Evolutionary conservation across 1,140 invertebrate species (phyloP).

Genomic region (Leptopilina boulardi): DNA sequence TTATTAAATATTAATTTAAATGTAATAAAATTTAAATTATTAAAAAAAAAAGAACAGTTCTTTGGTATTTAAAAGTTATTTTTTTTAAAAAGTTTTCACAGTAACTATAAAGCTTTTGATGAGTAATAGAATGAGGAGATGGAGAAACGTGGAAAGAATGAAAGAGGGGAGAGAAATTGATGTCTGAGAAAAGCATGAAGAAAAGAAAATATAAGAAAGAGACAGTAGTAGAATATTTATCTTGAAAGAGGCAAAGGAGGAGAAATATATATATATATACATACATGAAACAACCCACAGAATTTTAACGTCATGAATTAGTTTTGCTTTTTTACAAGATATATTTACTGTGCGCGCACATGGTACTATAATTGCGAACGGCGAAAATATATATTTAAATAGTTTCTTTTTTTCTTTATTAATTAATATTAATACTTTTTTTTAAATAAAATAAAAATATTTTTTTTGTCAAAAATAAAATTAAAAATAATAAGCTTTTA

Average conservation of each 20-base stretch:
- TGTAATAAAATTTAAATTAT: background rate
- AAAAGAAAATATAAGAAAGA: slow-evolving; percentile 26
- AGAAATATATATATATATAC: too few relatives aligned
- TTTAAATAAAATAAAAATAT: too few relatives aligned
- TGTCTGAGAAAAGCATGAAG: slow-evolving; percentile 17
- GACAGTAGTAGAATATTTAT: background rate
- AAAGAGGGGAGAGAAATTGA: slow-evolving; percentile 23
- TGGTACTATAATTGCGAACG: too few relatives aligned
- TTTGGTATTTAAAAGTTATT: background rate
- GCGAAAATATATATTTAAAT: too few relatives aligned
- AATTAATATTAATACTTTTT: too few relatives aligned
- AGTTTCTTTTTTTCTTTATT: too few relatives aligned
- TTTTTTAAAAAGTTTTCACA: background rate
- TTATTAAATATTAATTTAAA: background rate
- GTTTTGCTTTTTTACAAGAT: too few relatives aligned
- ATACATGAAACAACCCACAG: too few relatives aligned
- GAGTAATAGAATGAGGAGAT: slow-evolving; percentile 20
- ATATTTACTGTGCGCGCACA: too few relatives aligned
- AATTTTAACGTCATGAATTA: too few relatives aligned
- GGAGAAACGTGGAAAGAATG: slow-evolving; percentile 18
- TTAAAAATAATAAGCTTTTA: too few relatives aligned
- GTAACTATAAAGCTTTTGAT: background rate
- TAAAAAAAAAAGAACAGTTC: background rate
- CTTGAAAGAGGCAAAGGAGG: background rate
- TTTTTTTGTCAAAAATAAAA: too few relatives aligned